phyloP scores from a whole-genome alignment of 2,888 invertebrate genomes.

The Eudemis profundana region DNA sequence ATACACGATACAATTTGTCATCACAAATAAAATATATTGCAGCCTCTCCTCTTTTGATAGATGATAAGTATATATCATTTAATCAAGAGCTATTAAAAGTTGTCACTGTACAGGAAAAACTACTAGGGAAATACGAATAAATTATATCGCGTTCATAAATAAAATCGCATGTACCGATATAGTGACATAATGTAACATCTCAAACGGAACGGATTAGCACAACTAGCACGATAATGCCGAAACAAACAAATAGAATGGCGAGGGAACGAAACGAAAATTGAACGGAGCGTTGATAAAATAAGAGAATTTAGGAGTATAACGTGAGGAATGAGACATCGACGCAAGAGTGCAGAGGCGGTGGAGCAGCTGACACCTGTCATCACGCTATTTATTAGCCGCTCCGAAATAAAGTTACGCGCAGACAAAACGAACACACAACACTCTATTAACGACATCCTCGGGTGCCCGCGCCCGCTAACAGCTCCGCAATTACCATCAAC shows the following conservation, averaged over 20 bases:
- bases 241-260: conserved; percentile 75
- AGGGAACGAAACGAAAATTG: conserved; percentile 81
- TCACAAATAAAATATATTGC: conserved; percentile 35
- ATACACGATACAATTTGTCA: conserved; percentile 31
- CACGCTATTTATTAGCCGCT: conserved; percentile 84
- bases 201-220: conserved; percentile 61
- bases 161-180: conserved; percentile 30
- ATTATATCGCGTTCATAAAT: conserved; percentile 40
- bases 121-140: conserved; percentile 41
- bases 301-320: conserved; percentile 83
- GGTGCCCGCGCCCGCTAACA: conserved; percentile 73
- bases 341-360: conserved; percentile 85
- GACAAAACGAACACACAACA: conserved; percentile 82
- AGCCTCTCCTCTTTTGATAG: conserved; percentile 26
- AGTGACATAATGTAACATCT: conserved; percentile 48
- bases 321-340: conserved; percentile 85
- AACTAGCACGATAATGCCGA: conserved; percentile 67
- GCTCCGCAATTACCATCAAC: conserved; percentile 71
- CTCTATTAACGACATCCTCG: conserved; percentile 77
- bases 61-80: conserved; percentile 36
- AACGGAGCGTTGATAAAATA: conserved; percentile 84
- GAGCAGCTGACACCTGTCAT: conserved; percentile 85
- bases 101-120: conserved; percentile 39
- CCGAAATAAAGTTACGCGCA: conserved; percentile 83
- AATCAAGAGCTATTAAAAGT: conserved; percentile 40